These are phyloP conservation scores for Acanthis flammea DNA, from an alignment of 2,797 vertebrate genomes.

Conservation along the genomic window DNA sequence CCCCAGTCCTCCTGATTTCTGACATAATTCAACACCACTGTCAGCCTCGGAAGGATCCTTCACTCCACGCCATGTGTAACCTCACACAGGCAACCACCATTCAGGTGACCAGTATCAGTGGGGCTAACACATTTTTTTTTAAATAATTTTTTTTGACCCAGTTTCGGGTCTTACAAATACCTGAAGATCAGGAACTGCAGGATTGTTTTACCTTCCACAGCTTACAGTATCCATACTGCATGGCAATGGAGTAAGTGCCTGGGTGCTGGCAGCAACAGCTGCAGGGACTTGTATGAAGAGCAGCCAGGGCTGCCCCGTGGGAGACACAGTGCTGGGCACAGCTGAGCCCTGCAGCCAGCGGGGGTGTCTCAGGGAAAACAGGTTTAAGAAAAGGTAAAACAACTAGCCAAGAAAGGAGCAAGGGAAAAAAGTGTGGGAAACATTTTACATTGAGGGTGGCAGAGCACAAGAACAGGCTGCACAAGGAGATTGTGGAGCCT, in stretches of 20 bases:
- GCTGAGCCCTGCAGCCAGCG: background rate
- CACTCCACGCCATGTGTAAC: fast-evolving
- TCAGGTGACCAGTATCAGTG: background rate
- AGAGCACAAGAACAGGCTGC: background rate
- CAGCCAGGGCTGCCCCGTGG: fast-evolving
- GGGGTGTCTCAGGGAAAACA: fast-evolving
- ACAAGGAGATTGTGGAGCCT: background rate
- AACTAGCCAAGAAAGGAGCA: fast-evolving
- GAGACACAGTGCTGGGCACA: fast-evolving
- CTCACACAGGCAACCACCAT: fast-evolving
- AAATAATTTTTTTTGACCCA: too few relatives aligned
- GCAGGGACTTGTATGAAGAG: background rate
- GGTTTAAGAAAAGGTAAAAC: background rate
- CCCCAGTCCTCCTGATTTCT: background rate
- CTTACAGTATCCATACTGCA: background rate
- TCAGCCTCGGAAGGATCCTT: background rate
- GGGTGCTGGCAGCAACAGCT: fast-evolving
- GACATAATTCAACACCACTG: background rate
- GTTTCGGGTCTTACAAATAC: background rate
- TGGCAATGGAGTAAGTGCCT: background rate
- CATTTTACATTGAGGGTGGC: background rate
- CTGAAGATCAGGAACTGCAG: background rate
- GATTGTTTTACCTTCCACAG: background rate
- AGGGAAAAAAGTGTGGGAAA: background rate
- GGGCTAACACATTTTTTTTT: background rate